phyloP scores from a whole-genome alignment of 2,797 vertebrate genomes.

The Tachyglossus aculeatus region DNA sequence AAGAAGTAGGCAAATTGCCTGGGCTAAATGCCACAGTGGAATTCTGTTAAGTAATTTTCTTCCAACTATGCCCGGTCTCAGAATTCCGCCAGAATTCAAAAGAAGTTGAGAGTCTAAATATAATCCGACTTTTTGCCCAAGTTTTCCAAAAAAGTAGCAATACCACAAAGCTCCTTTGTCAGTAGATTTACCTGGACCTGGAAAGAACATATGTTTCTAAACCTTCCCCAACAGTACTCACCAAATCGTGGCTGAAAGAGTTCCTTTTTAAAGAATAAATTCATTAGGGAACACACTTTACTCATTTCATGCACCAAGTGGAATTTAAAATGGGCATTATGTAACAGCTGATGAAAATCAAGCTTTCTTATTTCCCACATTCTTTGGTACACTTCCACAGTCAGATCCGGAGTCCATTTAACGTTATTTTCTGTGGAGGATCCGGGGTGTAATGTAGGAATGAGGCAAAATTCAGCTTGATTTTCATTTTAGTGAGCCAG shows the following conservation, averaged over 20 bases:
- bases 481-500: slow-evolving; percentile 58
- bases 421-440: slow-evolving; percentile 30
- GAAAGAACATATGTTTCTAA: slow-evolving; percentile 13
- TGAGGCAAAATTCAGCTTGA: slow-evolving; percentile 53
- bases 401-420: slow-evolving; percentile 24
- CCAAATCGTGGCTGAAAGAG: slow-evolving; percentile 13
- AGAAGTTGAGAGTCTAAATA: slow-evolving; percentile 2
- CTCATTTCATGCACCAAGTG: slow-evolving; percentile 42
- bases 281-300: slow-evolving; percentile 45
- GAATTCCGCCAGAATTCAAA: slow-evolving; percentile 15
- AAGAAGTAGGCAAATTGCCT: not conserved
- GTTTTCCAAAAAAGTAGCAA: not conserved
- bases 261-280: slow-evolving; percentile 9
- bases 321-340: slow-evolving; percentile 22
- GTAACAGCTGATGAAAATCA: slow-evolving; percentile 66
- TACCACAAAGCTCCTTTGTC: not conserved
- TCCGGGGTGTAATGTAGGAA: slow-evolving; percentile 58
- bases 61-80: not conserved
- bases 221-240: not conserved
- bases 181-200: slow-evolving; percentile 34
- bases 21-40: slow-evolving; percentile 20
- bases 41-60: slow-evolving; percentile 13
- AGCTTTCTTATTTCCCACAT: slow-evolving; percentile 49
- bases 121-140: slow-evolving; percentile 10
- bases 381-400: slow-evolving; percentile 61